Evolutionary conservation across 2,888 invertebrate species (phyloP), one percentile per base, ranked within the genome.

Genomic region (Mystacides longicornis): DNA sequence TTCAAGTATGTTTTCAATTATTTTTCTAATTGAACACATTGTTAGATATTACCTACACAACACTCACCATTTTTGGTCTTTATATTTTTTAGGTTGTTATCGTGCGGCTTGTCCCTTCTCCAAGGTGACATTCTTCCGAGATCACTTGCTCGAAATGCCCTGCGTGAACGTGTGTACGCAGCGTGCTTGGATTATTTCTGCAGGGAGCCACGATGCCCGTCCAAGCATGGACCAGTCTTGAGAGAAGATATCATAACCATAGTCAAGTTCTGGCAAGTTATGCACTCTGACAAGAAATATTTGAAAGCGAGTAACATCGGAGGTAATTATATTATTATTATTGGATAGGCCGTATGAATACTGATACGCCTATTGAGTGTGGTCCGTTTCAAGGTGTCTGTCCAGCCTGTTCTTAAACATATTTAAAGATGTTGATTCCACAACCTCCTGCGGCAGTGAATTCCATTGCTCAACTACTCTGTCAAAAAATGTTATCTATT

Each of bases 141-240:
- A 57, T 90, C 92, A 0, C 69, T 95, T 23, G 88, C 91, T 0
- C 89, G 97, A 64, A 95, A 95, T 67, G 90, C 98, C 1, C 77
- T 99, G 0, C 80, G 99, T 1, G 97, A 98, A 71, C 79, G 98
- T 1, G 90, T 99, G 43, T 99, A 99, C 71, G 89, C 91, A 61
- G 87, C 87, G 31, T 94, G 97, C 54, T 75, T 99, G 52, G 98
- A 99, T 69, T 99, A 97, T 71, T 99, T 94, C 72, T 93, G 93
- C 65, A 83, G 91, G 1, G 87, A 89, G 0, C 85, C 89, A n/a
- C 87, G 87, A 55, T 92, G 89, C 64, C 97, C 98, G 0, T 86
- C 87, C 0, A 93, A 93, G 66, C 80, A 82, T 27, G 80, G 86
- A 0, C 81, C 84, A 1, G 86, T 86, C 4, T 71, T 99, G 16